These are phyloP conservation scores for Andrena dorsata DNA, from an alignment of 2,888 invertebrate genomes.

Conservation along the genomic window DNA sequence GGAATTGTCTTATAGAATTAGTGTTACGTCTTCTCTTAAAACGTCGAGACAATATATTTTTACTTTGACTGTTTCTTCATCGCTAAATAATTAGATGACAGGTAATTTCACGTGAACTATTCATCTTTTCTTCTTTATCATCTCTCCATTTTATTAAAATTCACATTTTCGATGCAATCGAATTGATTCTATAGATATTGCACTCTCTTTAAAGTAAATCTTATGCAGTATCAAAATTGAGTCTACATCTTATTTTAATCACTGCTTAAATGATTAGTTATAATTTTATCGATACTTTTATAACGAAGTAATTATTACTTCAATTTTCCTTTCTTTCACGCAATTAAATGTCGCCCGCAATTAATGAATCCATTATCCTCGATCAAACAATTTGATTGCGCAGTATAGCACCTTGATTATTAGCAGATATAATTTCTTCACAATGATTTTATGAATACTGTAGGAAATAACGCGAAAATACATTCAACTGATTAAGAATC, in stretches of 20 bases:
- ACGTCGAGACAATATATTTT: not conserved
- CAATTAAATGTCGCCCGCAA: no score
- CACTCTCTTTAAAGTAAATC: no score
- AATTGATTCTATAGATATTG: not conserved
- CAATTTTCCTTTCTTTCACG: no score
- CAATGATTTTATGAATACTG: no score
- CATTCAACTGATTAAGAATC: no score
- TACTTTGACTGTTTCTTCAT: not conserved
- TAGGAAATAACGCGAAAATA: no score
- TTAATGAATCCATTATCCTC: no score
- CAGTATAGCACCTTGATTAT: no score
- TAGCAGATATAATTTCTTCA: no score
- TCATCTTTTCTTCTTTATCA: not conserved
- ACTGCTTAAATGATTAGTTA: not conserved
- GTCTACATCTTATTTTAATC: not conserved
- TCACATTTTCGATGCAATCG: not conserved
- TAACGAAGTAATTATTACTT: not conserved
- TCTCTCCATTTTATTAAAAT: not conserved
- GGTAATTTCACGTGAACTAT: not conserved
- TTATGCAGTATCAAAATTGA: no score
- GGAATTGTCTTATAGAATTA: constrained; percentile 27
- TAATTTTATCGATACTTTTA: not conserved
- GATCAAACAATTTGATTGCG: no score
- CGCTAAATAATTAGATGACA: no score
- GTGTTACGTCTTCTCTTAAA: constrained; percentile 12